phyloP scores from a whole-genome alignment of 2,113 vertebrate genomes.

The Puntigrus tetrazona region DNA sequence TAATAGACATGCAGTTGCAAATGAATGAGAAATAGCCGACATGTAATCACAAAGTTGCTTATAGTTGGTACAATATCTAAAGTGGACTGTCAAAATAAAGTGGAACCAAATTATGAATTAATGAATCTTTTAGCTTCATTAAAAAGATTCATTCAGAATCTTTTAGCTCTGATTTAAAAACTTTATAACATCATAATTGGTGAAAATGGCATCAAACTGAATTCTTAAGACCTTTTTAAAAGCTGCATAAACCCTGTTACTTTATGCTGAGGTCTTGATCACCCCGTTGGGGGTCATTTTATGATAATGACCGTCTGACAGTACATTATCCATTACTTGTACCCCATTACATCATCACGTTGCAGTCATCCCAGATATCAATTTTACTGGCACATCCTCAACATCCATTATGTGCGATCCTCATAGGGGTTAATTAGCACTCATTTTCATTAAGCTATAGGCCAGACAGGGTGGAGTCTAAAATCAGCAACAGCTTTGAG shows the following conservation, averaged over 20 bases:
- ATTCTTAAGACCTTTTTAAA: background rate
- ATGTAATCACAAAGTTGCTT: too few species aligned
- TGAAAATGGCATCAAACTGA: background rate
- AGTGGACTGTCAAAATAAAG: too few species aligned
- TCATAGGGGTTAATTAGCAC: constrained; percentile 17
- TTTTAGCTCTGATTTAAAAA: background rate
- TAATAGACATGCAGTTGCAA: too few species aligned
- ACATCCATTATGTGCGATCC: background rate
- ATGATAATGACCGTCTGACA: background rate
- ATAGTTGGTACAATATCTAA: too few species aligned
- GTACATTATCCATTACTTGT: background rate
- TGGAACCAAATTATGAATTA: too few species aligned
- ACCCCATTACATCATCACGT: background rate
- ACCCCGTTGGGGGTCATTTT: background rate
- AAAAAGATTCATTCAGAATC: too few species aligned
- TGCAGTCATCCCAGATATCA: background rate
- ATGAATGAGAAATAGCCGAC: too few species aligned
- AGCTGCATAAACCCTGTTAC: background rate
- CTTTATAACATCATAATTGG: background rate
- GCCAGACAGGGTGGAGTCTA: background rate
- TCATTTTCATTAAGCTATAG: constrained; percentile 31
- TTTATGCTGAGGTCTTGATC: background rate
- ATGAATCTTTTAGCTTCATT: too few species aligned
- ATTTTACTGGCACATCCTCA: background rate
- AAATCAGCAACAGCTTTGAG: constrained; percentile 7